These are phyloP conservation scores for Rhagoletis zephyria DNA, from an alignment of 1,140 invertebrate genomes.

Conservation along the genomic window DNA sequence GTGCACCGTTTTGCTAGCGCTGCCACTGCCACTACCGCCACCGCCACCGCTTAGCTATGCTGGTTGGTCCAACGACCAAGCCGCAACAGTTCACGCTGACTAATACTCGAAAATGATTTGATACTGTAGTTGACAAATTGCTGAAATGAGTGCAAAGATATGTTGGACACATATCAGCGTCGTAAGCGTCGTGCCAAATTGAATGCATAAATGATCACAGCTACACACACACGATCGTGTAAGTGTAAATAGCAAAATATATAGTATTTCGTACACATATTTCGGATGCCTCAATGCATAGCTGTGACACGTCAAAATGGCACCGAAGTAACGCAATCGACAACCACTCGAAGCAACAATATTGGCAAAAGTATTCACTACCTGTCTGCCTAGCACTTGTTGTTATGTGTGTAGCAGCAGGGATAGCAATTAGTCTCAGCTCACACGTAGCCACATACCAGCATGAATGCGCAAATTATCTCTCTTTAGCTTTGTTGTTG, in stretches of 20 bases:
- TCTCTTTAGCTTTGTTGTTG: background rate
- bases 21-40: background rate
- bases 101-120: constrained; percentile 43
- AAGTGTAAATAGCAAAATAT: background rate
- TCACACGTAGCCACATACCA: background rate
- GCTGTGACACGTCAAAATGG: background rate
- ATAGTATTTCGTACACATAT: background rate
- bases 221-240: background rate
- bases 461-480: background rate
- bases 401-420: background rate
- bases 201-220: background rate
- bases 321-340: background rate
- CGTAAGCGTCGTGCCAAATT: background rate
- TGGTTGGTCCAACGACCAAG: background rate
- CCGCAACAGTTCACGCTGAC: background rate
- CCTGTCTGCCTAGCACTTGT: background rate
- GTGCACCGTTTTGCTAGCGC: background rate
- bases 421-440: background rate
- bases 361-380: background rate
- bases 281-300: background rate
- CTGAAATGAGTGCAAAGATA: constrained; percentile 44
- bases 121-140: constrained; percentile 45
- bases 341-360: background rate
- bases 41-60: background rate
- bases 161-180: constrained; percentile 25